Conservation (phyloP, 2,888 invertebrate genomes). For the Drosophila diplacantha region DNA sequence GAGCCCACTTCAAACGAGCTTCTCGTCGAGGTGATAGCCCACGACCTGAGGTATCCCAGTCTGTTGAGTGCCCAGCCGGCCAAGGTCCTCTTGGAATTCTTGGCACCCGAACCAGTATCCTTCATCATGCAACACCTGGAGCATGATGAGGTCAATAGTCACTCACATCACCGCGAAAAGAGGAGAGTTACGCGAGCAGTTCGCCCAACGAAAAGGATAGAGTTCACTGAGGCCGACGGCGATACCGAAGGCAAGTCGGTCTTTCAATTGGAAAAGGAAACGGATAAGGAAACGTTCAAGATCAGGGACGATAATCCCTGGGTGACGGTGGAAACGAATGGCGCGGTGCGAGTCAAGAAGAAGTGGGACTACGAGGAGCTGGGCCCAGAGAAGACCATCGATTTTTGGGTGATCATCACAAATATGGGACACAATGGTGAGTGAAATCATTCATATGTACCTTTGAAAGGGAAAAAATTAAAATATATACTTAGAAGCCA, state of each 20-base stretch:
- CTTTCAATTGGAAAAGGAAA: slow-evolving; percentile 93
- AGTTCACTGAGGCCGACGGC: slow-evolving; percentile 94
- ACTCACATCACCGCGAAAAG: slow-evolving; percentile 83
- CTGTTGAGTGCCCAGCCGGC: slow-evolving; percentile 84
- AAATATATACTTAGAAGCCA: neutral
- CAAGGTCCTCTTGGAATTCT: slow-evolving; percentile 87
- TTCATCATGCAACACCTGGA: slow-evolving; percentile 81
- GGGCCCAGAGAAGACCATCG: slow-evolving; percentile 95
- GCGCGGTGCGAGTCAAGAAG: slow-evolving; percentile 94
- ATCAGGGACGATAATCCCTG: slow-evolving; percentile 95
- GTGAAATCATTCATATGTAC: slow-evolving; percentile 69
- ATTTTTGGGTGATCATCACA: slow-evolving; percentile 96
- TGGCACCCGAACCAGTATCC: slow-evolving; percentile 80
- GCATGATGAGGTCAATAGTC: slow-evolving; percentile 77
- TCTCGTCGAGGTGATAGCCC: slow-evolving; percentile 88
- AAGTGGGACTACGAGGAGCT: slow-evolving; percentile 98
- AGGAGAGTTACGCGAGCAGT: slow-evolving; percentile 92
- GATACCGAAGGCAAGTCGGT: slow-evolving; percentile 92
- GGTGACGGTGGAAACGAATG: slow-evolving; percentile 94
- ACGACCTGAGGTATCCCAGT: slow-evolving; percentile 88
- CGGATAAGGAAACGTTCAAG: slow-evolving; percentile 94
- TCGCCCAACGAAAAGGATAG: slow-evolving; percentile 95
- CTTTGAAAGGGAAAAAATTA: neutral
- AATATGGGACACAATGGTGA: slow-evolving; percentile 93
- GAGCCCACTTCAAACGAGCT: slow-evolving; percentile 83